Evolutionary conservation across 2,113 vertebrate genomes (phyloP).

Genomic region (Eidolon helvum): DNA sequence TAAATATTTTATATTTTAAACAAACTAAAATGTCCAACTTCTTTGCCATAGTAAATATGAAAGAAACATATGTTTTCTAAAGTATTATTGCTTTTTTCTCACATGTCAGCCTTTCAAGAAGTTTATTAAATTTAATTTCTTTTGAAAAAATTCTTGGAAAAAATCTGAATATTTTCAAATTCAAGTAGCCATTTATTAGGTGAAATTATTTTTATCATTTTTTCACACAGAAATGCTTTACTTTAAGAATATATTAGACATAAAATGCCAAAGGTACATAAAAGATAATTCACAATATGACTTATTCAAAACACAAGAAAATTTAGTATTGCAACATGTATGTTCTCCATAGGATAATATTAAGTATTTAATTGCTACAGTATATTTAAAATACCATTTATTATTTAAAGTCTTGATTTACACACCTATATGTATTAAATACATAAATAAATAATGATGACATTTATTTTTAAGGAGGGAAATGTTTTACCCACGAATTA

Average conservation of each 20-base stretch:
- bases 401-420: background rate
- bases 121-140: background rate
- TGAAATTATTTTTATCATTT: background rate
- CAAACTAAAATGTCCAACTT: background rate
- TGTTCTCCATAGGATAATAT: background rate
- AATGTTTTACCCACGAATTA: background rate
- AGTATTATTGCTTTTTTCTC: background rate
- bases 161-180: constrained; percentile 17
- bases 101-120: background rate
- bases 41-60: background rate
- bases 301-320: background rate
- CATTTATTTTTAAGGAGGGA: background rate
- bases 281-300: background rate
- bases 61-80: background rate
- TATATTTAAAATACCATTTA: background rate
- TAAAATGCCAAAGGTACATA: background rate
- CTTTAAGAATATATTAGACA: background rate
- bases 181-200: background rate
- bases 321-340: background rate
- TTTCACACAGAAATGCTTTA: background rate
- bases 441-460: background rate
- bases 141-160: background rate
- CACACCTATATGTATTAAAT: background rate
- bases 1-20: background rate
- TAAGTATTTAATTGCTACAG: background rate